These are phyloP conservation scores for Phalacrocorax aristotelis DNA, from an alignment of 2,113 vertebrate genomes.

Conservation along the genomic window DNA sequence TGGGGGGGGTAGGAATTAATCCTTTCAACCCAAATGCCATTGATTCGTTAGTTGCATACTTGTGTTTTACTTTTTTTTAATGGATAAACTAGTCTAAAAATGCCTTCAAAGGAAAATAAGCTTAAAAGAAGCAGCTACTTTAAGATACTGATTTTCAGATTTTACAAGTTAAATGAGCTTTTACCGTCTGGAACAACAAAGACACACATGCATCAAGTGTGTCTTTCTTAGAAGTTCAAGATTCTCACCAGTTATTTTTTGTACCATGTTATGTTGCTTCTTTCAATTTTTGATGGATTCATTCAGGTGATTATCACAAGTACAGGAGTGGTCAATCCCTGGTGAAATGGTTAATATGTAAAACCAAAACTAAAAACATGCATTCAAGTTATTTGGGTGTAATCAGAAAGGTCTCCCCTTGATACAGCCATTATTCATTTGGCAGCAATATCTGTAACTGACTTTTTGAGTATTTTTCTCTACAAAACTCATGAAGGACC, in stretches of 20 bases:
- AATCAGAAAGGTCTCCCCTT: background rate
- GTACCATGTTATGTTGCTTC: too few species aligned
- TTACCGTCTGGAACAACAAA: background rate
- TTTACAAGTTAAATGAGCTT: background rate
- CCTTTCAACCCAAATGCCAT: background rate
- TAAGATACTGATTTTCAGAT: background rate
- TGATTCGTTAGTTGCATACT: background rate
- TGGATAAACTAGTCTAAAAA: background rate
- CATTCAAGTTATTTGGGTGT: background rate
- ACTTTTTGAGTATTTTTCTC: background rate
- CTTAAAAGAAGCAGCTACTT: background rate
- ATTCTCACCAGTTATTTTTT: too few species aligned
- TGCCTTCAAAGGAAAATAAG: background rate
- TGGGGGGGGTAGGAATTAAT: background rate
- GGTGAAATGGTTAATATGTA: background rate
- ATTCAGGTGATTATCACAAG: too few species aligned
- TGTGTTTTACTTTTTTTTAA: background rate
- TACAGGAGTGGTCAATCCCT: too few species aligned
- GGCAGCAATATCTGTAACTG: background rate
- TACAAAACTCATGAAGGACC: background rate
- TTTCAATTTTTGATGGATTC: too few species aligned
- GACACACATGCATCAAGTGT: background rate
- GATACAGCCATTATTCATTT: background rate
- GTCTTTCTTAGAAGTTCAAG: background rate
- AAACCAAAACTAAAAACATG: background rate